phyloP scores from a whole-genome alignment of 2,888 invertebrate genomes.

The Eupithecia subfuscata region DNA sequence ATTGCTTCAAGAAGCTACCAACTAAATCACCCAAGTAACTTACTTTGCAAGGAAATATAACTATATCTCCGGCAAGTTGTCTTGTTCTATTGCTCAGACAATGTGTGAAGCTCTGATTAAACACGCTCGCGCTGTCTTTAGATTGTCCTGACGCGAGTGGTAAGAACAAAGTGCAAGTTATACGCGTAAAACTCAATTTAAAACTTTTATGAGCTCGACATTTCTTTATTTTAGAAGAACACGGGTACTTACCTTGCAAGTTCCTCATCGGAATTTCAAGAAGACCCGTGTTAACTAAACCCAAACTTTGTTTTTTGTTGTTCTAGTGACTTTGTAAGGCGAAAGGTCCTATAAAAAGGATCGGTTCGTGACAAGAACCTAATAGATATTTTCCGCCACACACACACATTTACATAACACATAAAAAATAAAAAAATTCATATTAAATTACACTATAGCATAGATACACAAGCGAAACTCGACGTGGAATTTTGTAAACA shows the following conservation, averaged over 20 bases:
- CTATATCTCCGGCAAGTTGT: background rate
- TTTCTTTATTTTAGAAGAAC: background rate
- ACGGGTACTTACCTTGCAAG: background rate
- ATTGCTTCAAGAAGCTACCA: background rate
- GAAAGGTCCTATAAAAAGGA: too few species aligned
- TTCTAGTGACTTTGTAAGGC: background rate
- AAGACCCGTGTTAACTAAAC: background rate
- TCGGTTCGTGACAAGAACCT: too few species aligned
- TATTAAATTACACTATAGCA: too few species aligned
- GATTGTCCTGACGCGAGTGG: background rate
- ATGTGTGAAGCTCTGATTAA: constrained; percentile 7
- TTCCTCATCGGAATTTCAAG: background rate
- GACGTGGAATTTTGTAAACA: too few species aligned
- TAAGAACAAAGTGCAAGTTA: background rate
- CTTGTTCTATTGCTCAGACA: constrained; percentile 18
- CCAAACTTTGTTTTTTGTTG: background rate
- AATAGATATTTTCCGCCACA: too few species aligned
- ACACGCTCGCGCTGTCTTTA: constrained; percentile 1
- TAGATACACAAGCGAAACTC: too few species aligned
- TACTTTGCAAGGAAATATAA: background rate
- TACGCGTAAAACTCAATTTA: background rate
- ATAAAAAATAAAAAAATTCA: too few species aligned
- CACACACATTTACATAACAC: too few species aligned
- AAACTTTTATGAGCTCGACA: background rate
- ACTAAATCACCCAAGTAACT: background rate